phyloP scores from a whole-genome alignment of 2,113 vertebrate genomes.

The Microtus pennsylvanicus region DNA sequence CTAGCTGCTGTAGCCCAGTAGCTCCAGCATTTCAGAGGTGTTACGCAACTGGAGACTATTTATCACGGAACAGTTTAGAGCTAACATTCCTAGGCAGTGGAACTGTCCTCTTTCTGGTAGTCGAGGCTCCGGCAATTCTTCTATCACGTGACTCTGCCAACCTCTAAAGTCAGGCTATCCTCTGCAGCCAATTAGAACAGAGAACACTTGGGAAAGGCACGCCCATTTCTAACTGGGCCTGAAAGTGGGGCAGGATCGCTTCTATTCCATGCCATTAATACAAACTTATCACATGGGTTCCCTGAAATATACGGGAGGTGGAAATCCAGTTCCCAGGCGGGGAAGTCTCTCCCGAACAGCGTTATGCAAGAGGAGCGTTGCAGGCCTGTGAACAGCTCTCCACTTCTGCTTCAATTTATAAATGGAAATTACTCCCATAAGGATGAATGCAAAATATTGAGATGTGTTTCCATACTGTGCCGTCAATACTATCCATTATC shows the following conservation, averaged over 20 bases:
- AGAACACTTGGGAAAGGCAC: background rate
- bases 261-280: background rate
- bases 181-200: slow-evolving; percentile 3
- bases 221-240: slow-evolving; percentile 1
- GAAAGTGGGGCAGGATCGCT: background rate
- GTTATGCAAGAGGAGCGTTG: background rate
- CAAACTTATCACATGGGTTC: background rate
- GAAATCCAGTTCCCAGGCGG: slow-evolving; percentile 16
- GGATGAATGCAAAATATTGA: slow-evolving; percentile 16
- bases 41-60: background rate
- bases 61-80: background rate
- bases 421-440: slow-evolving; percentile 31
- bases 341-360: background rate
- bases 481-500: background rate
- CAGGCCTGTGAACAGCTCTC: background rate
- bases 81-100: background rate
- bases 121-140: background rate
- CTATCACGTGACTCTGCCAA: background rate
- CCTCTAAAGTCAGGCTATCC: background rate
- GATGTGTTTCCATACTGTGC: background rate
- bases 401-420: background rate
- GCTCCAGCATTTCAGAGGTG: background rate
- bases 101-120: background rate
- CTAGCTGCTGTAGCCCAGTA: background rate
- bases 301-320: background rate